Conservation (phyloP, 2,797 vertebrate genomes). For the Natrix natrix region DNA sequence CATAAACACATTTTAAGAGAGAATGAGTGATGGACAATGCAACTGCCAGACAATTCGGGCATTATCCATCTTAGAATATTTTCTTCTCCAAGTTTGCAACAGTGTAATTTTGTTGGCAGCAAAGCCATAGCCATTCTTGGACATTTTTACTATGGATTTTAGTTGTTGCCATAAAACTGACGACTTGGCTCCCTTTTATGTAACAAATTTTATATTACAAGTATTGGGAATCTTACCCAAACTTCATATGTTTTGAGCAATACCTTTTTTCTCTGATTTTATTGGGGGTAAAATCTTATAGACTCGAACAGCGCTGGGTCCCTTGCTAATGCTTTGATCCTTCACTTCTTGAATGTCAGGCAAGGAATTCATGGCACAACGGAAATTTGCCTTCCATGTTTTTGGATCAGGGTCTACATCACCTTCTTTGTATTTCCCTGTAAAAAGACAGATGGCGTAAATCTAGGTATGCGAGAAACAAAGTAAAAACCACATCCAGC, state of each 20-base stretch:
- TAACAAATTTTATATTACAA: neutral
- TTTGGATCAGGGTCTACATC: slow-evolving; percentile 83
- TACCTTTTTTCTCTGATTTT: slow-evolving; percentile 80
- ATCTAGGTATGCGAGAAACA: neutral
- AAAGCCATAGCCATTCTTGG: neutral
- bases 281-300: slow-evolving; percentile 76
- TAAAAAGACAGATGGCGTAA: neutral
- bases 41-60: neutral
- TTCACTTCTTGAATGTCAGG: slow-evolving; percentile 95
- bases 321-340: slow-evolving; percentile 89
- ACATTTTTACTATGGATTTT: neutral
- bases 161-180: too few relatives aligned
- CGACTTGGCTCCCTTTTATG: too few relatives aligned
- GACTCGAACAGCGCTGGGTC: slow-evolving; percentile 87
- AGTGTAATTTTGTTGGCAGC: neutral
- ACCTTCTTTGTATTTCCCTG: slow-evolving; percentile 86
- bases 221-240: neutral
- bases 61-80: neutral
- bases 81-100: neutral
- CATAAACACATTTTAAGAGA: neutral
- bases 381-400: slow-evolving; percentile 99
- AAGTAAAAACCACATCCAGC: neutral
- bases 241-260: neutral
- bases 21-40: neutral
- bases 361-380: slow-evolving; percentile 96